Evolutionary conservation across 2,888 invertebrate species (phyloP).

Genomic region (Napeogenes sylphis): DNA sequence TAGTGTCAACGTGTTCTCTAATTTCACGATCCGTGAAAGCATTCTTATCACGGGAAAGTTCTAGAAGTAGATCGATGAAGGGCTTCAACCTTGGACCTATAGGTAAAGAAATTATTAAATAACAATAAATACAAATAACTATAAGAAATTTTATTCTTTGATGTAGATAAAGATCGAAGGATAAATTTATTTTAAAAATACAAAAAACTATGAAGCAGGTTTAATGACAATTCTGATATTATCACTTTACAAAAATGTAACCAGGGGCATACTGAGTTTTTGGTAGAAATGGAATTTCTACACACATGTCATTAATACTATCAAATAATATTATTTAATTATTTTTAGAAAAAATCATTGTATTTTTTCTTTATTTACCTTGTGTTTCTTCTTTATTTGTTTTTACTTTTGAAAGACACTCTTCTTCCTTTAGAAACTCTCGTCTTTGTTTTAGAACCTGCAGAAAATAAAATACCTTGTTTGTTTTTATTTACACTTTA

Average conservation of each 20-base stretch:
- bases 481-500: too few relatives aligned
- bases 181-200: too few relatives aligned
- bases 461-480: constrained; percentile 11
- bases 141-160: background rate
- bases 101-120: constrained; percentile 11
- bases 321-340: too few relatives aligned
- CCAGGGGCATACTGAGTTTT: too few relatives aligned
- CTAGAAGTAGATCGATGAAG: constrained; percentile 75
- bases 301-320: too few relatives aligned
- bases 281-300: too few relatives aligned
- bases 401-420: background rate
- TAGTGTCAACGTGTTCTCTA: constrained; percentile 77
- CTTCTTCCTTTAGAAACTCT: constrained; percentile 10
- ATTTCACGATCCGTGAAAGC: constrained; percentile 72
- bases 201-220: too few relatives aligned
- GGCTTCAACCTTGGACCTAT: constrained; percentile 63
- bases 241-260: too few relatives aligned
- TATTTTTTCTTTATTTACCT: constrained; percentile 5
- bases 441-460: constrained; percentile 43
- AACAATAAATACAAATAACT: background rate
- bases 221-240: too few relatives aligned
- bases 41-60: constrained; percentile 40
- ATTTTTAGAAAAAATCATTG: too few relatives aligned
- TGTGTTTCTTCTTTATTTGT: background rate
- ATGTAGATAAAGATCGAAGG: too few relatives aligned